A percentile compares a stretch with the other conserved stretches of the same genome.
Conservation (phyloP, 2,113 vertebrate species). For the Pelodiscus sinensis region DNA sequence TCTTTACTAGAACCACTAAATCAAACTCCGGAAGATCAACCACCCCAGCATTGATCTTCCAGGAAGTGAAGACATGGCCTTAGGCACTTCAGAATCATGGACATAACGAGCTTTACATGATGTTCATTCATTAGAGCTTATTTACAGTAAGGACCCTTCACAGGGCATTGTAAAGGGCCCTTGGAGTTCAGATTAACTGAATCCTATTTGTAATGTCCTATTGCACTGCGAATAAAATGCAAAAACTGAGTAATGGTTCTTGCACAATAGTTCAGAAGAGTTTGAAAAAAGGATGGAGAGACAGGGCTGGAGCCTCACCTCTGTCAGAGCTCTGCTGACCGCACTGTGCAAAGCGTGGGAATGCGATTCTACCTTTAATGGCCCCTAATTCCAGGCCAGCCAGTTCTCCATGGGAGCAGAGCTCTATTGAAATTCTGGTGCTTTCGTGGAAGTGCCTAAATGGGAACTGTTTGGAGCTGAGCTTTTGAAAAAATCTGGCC, state of each 20-base stretch:
- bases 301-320: background rate
- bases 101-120: background rate
- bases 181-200: background rate
- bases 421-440: background rate
- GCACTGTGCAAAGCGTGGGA: background rate
- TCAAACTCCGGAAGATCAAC: no score
- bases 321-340: background rate
- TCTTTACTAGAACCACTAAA: no score
- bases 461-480: constrained; percentile 22
- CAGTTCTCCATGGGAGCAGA: background rate
- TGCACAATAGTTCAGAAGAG: background rate
- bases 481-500: constrained; percentile 36
- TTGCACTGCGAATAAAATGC: background rate
- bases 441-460: background rate
- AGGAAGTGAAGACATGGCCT: no score
- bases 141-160: background rate
- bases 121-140: background rate
- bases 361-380: background rate
- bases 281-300: background rate
- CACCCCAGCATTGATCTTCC: no score
- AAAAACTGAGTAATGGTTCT: background rate
- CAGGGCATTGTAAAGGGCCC: background rate
- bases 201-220: background rate
- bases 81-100: background rate
- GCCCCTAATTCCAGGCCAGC: background rate